Percentiles rank a stretch among this genome's conserved stretches.
These are phyloP conservation scores for Glyphotaelius pellucidus DNA, from an alignment of 2,888 invertebrate species.

Conservation along the genomic window DNA sequence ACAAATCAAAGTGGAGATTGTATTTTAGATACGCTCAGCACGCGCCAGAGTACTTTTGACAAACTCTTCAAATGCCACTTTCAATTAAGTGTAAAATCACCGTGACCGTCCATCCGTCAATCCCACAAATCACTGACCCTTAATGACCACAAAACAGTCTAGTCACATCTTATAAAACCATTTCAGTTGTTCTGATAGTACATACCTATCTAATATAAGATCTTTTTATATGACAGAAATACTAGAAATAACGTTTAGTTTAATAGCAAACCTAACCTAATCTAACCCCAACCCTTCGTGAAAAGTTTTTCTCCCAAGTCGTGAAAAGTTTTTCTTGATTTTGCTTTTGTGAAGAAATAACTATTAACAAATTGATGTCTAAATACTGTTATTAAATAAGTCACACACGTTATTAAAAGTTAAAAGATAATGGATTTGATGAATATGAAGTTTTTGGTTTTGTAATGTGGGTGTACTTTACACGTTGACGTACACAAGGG, in stretches of 20 bases:
- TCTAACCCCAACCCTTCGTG: neutral
- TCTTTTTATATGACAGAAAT: neutral
- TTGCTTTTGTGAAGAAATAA: neutral
- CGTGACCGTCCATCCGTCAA: conserved; percentile 59
- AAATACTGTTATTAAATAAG: neutral
- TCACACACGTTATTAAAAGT: neutral
- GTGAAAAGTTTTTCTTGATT: neutral
- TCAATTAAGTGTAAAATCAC: conserved; percentile 62
- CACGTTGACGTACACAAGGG: too few species aligned
- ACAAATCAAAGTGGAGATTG: conserved; percentile 10
- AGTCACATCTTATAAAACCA: conserved; percentile 18
- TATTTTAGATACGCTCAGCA: conserved; percentile 40
- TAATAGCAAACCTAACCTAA: neutral
- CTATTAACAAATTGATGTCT: neutral
- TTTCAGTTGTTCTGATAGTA: neutral
- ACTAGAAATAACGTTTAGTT: neutral
- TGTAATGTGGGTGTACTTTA: neutral
- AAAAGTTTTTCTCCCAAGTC: neutral
- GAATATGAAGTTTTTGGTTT: neutral
- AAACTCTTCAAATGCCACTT: conserved; percentile 43
- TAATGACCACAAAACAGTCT: conserved; percentile 9
- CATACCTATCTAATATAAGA: neutral
- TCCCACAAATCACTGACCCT: neutral
- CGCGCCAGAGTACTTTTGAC: conserved; percentile 45
- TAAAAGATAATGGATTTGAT: neutral